A percentile compares a stretch with the other conserved stretches of the same genome.
These are phyloP conservation scores for Eurytoma californica DNA, from an alignment of 2,888 invertebrate genomes.

Conservation along the genomic window DNA sequence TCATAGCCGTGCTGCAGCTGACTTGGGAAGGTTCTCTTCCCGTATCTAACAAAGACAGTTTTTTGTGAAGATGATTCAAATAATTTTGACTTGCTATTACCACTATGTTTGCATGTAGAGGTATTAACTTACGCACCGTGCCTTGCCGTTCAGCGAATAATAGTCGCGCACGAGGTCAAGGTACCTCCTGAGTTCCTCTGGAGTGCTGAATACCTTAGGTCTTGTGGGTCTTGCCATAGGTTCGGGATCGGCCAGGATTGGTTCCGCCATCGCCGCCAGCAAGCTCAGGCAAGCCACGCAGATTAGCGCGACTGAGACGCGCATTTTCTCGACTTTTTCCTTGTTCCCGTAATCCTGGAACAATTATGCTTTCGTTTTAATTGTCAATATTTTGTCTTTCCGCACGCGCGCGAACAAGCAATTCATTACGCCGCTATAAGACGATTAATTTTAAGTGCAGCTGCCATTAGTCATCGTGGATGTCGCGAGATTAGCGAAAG, in stretches of 20 bases:
- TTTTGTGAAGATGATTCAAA: no score
- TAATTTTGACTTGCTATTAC: no score
- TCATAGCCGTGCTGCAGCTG: conserved; percentile 35
- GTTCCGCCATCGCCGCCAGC: not conserved
- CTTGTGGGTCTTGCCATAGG: conserved; percentile 68
- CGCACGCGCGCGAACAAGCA: not conserved
- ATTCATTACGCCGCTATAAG: not conserved
- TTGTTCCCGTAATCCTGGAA: not conserved
- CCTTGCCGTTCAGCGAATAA: conserved; percentile 76
- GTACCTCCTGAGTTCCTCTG: conserved; percentile 76
- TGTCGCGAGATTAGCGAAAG: not conserved
- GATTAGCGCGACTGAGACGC: not conserved
- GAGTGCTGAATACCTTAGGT: conserved; percentile 75
- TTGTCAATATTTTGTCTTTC: not conserved
- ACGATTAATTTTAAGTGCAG: conserved; percentile 8
- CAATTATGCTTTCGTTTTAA: not conserved
- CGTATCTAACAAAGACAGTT: conserved; percentile 60
- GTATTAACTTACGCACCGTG: conserved; percentile 72
- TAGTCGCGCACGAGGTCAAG: conserved; percentile 77
- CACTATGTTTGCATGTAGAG: no score
- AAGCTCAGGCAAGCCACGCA: conserved; percentile 1
- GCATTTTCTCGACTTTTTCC: conserved; percentile 17
- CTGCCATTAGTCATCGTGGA: not conserved
- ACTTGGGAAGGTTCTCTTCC: conserved; percentile 61
- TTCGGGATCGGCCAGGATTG: conserved; percentile 59